Conservation (phyloP, 2,113 vertebrate genomes). For the Cyphomyrus discorhynchus region DNA sequence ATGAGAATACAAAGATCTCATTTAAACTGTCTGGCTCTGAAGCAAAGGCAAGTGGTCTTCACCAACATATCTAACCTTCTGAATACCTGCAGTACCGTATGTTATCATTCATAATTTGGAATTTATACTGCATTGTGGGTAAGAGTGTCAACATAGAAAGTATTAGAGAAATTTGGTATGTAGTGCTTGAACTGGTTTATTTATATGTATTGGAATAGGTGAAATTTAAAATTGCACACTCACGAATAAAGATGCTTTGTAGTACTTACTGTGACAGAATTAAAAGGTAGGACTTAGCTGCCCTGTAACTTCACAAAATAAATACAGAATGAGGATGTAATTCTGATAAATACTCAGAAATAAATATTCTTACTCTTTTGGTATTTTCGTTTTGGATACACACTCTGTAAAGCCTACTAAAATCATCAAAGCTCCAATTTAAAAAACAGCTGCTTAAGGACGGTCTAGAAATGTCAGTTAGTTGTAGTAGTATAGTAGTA, state of each 20-base stretch:
- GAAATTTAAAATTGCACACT: neutral
- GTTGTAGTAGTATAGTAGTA: neutral
- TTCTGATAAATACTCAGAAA: neutral
- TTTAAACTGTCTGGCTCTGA: neutral
- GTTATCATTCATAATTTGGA: neutral
- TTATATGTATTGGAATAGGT: neutral
- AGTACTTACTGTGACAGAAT: neutral
- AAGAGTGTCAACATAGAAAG: neutral
- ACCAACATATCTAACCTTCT: neutral
- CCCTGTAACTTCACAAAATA: neutral
- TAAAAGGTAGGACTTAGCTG: neutral
- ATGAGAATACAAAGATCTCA: neutral
- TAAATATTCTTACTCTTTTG: neutral
- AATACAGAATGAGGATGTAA: neutral
- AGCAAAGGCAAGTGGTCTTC: neutral
- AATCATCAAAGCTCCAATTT: neutral
- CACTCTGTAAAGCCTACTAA: neutral
- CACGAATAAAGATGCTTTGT: neutral
- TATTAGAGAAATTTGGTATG: neutral
- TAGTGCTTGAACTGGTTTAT: neutral
- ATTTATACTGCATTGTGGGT: neutral
- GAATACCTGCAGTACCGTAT: neutral
- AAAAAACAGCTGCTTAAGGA: neutral
- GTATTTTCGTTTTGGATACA: neutral
- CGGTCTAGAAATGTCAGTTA: neutral